Evolutionary conservation across 2,888 invertebrate genomes (phyloP).

Genomic region (Stenodera caucasica): DNA sequence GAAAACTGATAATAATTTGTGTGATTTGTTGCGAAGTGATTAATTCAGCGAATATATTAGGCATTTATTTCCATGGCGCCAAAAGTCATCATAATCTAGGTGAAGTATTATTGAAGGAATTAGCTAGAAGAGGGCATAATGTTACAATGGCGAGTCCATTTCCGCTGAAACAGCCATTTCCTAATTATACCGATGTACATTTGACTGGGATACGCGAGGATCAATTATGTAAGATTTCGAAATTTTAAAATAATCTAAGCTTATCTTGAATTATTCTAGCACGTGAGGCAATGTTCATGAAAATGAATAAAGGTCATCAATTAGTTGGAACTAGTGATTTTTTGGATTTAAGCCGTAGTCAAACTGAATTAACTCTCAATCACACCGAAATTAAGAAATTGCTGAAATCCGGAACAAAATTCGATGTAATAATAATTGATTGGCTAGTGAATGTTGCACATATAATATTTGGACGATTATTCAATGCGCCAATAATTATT

Average conservation of each 20-base stretch:
- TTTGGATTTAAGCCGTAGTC: conserved; percentile 19
- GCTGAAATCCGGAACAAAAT: conserved; percentile 34
- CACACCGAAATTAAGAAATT: conserved; percentile 30
- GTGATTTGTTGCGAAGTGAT: background rate
- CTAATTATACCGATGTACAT: conserved; percentile 39
- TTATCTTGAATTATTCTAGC: conserved; percentile 17
- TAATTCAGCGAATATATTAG: conserved; percentile 35
- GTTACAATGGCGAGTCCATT: conserved; percentile 57
- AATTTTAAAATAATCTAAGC: background rate
- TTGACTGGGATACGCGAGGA: conserved; percentile 32
- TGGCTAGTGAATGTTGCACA: conserved; percentile 45
- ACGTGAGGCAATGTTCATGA: conserved; percentile 26
- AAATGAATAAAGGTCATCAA: conserved; percentile 27
- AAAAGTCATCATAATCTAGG: conserved; percentile 41
- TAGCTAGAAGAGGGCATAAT: conserved; percentile 60
- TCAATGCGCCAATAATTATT: conserved; percentile 43
- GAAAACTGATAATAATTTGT: conserved; percentile 10
- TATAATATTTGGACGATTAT: conserved; percentile 42
- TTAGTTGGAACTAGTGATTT: conserved; percentile 18
- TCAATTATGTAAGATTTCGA: conserved; percentile 25
- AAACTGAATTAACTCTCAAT: conserved; percentile 29
- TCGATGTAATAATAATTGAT: conserved; percentile 45
- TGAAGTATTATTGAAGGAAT: conserved; percentile 55
- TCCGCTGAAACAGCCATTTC: conserved; percentile 29
- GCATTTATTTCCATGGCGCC: conserved; percentile 38